Evolutionary conservation across 92 coral and sea anemone genomes (phyloP).

Genomic region (Paragorgia papillata): DNA sequence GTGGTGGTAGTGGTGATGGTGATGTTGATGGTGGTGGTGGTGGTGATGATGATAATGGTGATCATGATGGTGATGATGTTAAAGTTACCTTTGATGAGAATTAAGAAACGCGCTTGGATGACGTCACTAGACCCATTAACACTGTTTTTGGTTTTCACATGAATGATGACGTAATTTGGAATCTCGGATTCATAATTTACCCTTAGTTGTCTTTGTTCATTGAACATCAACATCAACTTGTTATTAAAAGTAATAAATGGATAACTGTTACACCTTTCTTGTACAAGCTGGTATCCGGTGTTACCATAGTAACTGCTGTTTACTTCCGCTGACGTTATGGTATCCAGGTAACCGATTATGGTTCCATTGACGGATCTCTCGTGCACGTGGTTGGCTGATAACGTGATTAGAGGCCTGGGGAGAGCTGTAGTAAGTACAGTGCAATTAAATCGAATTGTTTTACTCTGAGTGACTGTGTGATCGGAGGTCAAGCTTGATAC

Average conservation of each 20-base stretch:
- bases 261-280: conserved; percentile 19
- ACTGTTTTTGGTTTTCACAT: not conserved
- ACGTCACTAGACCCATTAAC: not conserved
- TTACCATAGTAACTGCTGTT: not conserved
- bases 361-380: conserved; percentile 6
- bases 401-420: not conserved
- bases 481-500: not conserved
- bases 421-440: conserved; percentile 26
- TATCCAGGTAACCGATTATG: conserved; percentile 13
- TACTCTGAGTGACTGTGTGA: not conserved
- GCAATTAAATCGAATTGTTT: conserved; percentile 13
- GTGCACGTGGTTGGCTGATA: conserved; percentile 27
- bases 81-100: conserved; percentile 30
- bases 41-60: too few relatives aligned
- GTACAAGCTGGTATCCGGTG: not conserved
- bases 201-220: not conserved
- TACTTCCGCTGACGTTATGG: not conserved
- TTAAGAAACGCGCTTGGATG: conserved; percentile 1
- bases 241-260: conserved; percentile 28
- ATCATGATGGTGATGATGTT: too few relatives aligned
- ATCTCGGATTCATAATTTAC: not conserved
- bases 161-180: conserved; percentile 23
- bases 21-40: too few relatives aligned
- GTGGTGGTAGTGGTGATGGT: too few relatives aligned
- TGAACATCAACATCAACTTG: conserved; percentile 15